These are phyloP conservation scores for Tokudaia tokunoshimensis DNA, from an alignment of 2,797 vertebrate genomes.

Conservation along the genomic window DNA sequence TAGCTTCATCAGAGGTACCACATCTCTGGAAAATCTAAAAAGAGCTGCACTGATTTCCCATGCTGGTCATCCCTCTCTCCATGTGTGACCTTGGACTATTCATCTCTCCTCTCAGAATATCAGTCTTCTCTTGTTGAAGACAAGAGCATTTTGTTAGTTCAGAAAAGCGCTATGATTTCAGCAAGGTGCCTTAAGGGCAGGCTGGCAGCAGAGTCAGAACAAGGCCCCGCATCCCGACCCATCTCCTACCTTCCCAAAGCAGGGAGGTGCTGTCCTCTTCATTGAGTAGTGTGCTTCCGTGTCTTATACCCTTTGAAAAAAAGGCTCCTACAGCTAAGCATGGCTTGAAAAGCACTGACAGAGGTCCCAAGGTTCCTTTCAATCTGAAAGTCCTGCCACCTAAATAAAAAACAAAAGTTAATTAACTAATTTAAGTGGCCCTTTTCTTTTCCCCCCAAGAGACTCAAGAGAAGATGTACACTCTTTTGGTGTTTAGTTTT, in stretches of 20 bases:
- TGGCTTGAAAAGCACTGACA: neutral
- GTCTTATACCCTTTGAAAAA: neutral
- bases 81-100: neutral
- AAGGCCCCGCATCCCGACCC: neutral
- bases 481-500: constrained; percentile 9
- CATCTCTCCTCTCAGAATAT: neutral
- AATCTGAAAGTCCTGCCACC: neutral
- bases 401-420: neutral
- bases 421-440: constrained; percentile 4
- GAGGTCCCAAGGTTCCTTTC: neutral
- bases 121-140: neutral
- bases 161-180: neutral
- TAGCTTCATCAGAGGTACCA: neutral
- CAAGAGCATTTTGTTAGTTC: neutral
- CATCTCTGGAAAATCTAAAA: neutral
- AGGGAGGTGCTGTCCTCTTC: neutral
- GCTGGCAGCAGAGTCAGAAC: neutral
- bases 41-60: neutral
- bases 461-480: constrained; percentile 28
- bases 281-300: neutral
- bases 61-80: neutral
- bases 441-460: neutral
- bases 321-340: neutral
- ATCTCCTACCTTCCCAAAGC: neutral
- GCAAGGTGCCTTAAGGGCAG: neutral